phyloP scores from a whole-genome alignment of 1,140 invertebrate species.

The Drosophila pseudoobscura region DNA sequence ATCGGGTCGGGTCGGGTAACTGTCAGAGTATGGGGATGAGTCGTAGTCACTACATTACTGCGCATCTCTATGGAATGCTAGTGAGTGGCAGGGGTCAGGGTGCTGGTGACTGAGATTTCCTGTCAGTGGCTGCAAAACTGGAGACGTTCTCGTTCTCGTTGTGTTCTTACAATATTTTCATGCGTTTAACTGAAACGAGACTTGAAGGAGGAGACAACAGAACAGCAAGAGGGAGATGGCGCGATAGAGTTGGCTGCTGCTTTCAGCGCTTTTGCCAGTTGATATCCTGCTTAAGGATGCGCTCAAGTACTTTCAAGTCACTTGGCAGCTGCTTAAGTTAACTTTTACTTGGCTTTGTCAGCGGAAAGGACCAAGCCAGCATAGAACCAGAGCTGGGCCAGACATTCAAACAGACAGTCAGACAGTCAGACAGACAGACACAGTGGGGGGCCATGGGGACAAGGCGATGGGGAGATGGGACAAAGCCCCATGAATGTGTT shows the following conservation, averaged over 20 bases:
- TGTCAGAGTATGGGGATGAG: neutral
- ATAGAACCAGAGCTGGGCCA: neutral
- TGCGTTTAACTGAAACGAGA: constrained; percentile 48
- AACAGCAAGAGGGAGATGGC: neutral
- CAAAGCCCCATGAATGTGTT: constrained; percentile 32
- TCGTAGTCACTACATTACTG: neutral
- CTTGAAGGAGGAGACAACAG: neutral
- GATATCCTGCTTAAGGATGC: constrained; percentile 82
- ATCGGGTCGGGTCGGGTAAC: neutral
- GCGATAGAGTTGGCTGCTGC: constrained; percentile 41
- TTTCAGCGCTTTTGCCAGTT: constrained; percentile 79
- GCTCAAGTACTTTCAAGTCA: constrained; percentile 81
- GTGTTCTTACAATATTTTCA: constrained; percentile 46
- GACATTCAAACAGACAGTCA: neutral
- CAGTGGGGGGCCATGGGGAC: neutral
- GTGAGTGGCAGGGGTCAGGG: constrained; percentile 9
- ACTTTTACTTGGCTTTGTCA: constrained; percentile 68
- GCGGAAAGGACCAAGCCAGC: constrained; percentile 36
- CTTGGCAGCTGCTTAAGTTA: constrained; percentile 82
- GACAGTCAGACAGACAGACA: neutral
- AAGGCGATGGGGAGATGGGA: neutral
- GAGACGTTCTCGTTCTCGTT: constrained; percentile 15
- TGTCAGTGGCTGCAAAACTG: constrained; percentile 35
- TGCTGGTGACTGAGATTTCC: constrained; percentile 67
- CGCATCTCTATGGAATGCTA: constrained; percentile 21